Evolutionary conservation across 2,888 invertebrate genomes (phyloP), one percentile per base, ranked within the genome.

Genomic region (Drosophila fulvimacula): DNA sequence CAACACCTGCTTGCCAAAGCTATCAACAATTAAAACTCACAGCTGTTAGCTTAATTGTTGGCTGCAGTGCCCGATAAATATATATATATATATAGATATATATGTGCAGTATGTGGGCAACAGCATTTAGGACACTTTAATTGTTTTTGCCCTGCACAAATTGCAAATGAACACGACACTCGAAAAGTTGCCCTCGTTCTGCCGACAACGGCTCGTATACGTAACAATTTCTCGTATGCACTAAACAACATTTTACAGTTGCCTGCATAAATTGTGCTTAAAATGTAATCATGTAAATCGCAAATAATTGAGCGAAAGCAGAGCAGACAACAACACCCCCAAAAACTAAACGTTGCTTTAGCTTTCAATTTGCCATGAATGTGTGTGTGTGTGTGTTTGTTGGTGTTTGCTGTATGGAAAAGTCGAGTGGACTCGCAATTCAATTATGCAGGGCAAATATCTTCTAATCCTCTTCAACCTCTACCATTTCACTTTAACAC

Each of bases 91-190:
- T 21, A 10, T 39, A 11, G 27, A 11, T 34, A n/a, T 34, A n/a
- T 24, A 5, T 17, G 19, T 30, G 34, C 15, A 46, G n/a, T n/a
- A 30, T 38, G 38, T 32, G 71, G 24, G 52, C 27, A 34, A 15
- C 24, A 69, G 27, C 78, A 75, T 73, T 82, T 78, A 72, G 77
- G 48, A 73, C 64, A 65, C 78, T 81, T 79, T 84, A 88, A 88
- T 86, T 88, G 84, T 86, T 86, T 82, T 82, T 67, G 65, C 66
- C 62, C 64, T 46, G 73, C 88, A 76, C 82, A 89, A 89, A 84
- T 84, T 84, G 84, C 84, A 88, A 86, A 88, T 81, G 87, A 88
- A 83, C 89, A 84, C 88, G 83, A 88, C 82, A 76, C 72, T 81
- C 59, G 51, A 80, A 83, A 88, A 86, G 75, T 79, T 78, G 72